phyloP scores from a whole-genome alignment of 1,140 invertebrate genomes.

The Halesus radiatus region DNA sequence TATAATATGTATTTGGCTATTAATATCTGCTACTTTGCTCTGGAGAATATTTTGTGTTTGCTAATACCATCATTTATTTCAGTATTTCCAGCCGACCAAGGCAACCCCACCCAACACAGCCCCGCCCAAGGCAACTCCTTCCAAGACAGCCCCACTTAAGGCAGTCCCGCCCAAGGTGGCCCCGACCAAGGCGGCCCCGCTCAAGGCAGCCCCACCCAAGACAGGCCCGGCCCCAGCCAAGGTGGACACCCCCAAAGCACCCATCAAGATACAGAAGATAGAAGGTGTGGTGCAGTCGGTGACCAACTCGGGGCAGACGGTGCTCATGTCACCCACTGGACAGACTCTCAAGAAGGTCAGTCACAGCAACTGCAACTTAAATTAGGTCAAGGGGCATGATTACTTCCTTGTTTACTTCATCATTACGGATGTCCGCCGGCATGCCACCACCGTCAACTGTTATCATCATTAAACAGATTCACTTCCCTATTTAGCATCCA shows the following conservation, averaged over 20 bases:
- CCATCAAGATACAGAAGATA: constrained; percentile 41
- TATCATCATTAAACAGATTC: too few relatives aligned
- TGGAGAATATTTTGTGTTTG: background rate
- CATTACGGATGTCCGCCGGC: too few relatives aligned
- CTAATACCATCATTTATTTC: too few relatives aligned
- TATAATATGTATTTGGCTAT: too few relatives aligned
- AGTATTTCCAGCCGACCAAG: constrained; percentile 12
- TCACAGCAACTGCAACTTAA: too few relatives aligned
- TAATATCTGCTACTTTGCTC: too few relatives aligned
- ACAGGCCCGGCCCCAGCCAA: background rate
- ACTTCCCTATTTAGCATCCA: too few relatives aligned
- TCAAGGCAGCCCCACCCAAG: background rate
- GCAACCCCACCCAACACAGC: background rate
- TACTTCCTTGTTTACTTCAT: too few relatives aligned
- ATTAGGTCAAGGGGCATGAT: too few relatives aligned
- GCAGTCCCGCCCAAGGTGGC: background rate
- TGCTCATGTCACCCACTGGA: constrained; percentile 63
- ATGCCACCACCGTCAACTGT: too few relatives aligned
- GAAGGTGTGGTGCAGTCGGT: constrained; percentile 42
- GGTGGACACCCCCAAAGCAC: background rate
- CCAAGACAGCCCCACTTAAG: background rate
- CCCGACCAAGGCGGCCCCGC: background rate
- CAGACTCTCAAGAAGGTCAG: constrained; percentile 66
- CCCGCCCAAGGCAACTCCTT: background rate
- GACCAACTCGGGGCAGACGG: constrained; percentile 32